Conservation (phyloP, 2,797 vertebrate species). For the Remorina albescens region DNA sequence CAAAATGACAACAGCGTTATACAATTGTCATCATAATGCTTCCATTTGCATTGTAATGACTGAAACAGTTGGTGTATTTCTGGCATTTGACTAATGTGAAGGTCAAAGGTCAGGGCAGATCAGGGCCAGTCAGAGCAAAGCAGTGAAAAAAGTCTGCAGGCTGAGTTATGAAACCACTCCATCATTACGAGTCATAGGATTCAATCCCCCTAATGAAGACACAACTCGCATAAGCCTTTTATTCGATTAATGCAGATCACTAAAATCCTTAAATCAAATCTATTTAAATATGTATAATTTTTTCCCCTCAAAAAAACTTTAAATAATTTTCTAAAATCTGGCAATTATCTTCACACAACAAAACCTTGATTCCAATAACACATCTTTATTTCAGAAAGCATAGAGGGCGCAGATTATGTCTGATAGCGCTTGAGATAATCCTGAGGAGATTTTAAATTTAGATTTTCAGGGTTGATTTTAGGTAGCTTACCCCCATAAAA, state of each 20-base stretch:
- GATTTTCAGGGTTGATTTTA: conserved; percentile 34
- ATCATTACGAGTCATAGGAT: conserved; percentile 40
- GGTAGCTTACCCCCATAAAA: conserved; percentile 21
- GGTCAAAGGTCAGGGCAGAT: conserved; percentile 40
- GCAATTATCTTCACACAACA: conserved; percentile 14
- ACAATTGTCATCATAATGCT: conserved; percentile 55
- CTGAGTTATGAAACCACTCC: conserved; percentile 51
- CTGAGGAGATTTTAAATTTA: conserved; percentile 42
- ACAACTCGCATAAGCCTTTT: conserved; percentile 19
- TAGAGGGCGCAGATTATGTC: conserved; percentile 39
- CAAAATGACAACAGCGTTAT: conserved; percentile 44
- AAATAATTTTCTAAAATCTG: conserved; percentile 27
- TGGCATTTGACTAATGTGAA: conserved; percentile 43
- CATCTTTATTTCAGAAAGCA: conserved; percentile 23
- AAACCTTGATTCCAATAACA: conserved; percentile 16
- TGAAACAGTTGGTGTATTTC: conserved; percentile 49
- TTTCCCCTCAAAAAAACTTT: background rate
- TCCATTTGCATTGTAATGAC: conserved; percentile 41
- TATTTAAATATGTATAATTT: conserved; percentile 6
- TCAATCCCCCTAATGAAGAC: conserved; percentile 31
- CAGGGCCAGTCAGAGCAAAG: conserved; percentile 11
- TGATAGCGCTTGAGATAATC: conserved; percentile 52
- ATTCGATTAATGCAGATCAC: conserved; percentile 20
- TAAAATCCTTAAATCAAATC: conserved; percentile 6
- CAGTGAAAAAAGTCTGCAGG: conserved; percentile 23